These are phyloP conservation scores for Rhopalosiphum nymphaeae DNA, from an alignment of 2,888 invertebrate species.

Conservation along the genomic window DNA sequence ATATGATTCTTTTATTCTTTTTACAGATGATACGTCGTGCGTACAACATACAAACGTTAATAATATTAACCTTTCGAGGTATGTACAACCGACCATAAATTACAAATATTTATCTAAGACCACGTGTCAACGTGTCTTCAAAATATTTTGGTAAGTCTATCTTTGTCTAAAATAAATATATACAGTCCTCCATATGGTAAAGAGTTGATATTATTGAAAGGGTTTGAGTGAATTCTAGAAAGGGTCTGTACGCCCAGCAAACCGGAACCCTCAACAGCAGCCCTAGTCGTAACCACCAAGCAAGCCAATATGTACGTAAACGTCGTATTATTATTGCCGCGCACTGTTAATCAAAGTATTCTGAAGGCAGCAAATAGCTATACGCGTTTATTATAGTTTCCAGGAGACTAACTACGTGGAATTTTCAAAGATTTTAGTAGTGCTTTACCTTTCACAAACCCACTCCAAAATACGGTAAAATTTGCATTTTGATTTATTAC, in stretches of 20 bases:
- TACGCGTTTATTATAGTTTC: background rate
- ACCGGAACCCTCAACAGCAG: background rate
- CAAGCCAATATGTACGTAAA: background rate
- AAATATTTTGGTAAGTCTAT: background rate
- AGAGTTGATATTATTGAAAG: background rate
- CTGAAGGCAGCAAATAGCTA: background rate
- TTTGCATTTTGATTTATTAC: background rate
- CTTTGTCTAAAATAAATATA: background rate
- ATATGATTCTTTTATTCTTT: background rate
- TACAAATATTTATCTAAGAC: background rate
- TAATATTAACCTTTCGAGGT: background rate
- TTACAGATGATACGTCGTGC: background rate
- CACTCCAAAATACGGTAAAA: background rate
- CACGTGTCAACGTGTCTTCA: background rate
- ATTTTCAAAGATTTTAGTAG: background rate
- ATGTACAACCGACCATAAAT: background rate
- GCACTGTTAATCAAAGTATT: background rate
- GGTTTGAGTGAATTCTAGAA: background rate
- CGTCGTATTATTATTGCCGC: background rate
- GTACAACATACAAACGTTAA: background rate
- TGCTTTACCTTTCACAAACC: background rate
- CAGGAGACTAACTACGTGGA: background rate
- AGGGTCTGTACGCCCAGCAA: background rate
- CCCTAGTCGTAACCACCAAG: background rate
- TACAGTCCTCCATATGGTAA: background rate